These are phyloP conservation scores for Caenorhabditis sp. DNA, from an alignment of 2,888 invertebrate genomes.

Conservation along the genomic window DNA sequence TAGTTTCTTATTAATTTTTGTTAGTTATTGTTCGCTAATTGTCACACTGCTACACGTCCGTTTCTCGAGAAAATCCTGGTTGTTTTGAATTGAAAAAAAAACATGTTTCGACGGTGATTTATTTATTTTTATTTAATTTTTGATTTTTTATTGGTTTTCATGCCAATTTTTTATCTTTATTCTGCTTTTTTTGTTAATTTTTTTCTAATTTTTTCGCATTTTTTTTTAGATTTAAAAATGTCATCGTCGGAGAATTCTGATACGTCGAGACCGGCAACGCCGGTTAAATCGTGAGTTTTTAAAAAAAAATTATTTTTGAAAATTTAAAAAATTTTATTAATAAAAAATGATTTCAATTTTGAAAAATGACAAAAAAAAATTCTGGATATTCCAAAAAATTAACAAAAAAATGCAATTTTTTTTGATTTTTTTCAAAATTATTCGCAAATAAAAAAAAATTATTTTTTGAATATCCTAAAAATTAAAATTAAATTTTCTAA, in stretches of 20 bases:
- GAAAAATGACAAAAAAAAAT: too few species aligned
- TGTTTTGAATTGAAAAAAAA: neutral
- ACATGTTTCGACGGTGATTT: neutral
- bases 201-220: conserved; percentile 3
- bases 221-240: conserved; percentile 15
- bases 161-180: conserved; percentile 1
- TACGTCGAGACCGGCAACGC: conserved; percentile 17
- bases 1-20: too few species aligned
- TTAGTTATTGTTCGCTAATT: neutral
- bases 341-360: neutral
- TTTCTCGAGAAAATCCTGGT: too few species aligned
- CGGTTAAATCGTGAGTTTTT: conserved; percentile 36
- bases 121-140: neutral
- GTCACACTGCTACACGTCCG: too few species aligned
- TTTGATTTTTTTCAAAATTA: too few species aligned
- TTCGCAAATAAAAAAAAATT: too few species aligned
- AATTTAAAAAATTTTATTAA: neutral
- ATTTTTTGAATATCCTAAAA: too few species aligned
- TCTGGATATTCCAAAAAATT: too few species aligned
- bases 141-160: neutral
- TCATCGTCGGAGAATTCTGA: conserved; percentile 45
- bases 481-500: too few species aligned
- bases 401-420: too few species aligned
- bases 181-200: neutral
- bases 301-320: too few species aligned